Evolutionary conservation across 2,113 vertebrate species (phyloP).

Genomic region (Neotoma lepida): DNA sequence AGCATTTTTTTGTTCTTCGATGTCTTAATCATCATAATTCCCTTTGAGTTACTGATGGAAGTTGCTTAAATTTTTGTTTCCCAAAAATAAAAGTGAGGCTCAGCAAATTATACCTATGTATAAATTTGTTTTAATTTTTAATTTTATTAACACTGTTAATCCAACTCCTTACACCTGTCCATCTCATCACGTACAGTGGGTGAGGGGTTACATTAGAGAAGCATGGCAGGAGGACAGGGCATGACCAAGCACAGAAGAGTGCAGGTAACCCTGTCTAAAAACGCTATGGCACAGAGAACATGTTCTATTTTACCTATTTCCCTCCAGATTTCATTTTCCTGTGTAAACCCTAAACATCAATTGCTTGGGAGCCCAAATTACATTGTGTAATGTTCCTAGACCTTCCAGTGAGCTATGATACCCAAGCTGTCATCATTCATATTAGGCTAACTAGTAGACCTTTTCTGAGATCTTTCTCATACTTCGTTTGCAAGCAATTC

Average conservation of each 20-base stretch:
- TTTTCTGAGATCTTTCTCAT: slow-evolving; percentile 8
- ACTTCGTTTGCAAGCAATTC: neutral
- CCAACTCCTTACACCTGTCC: neutral
- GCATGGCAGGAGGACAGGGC: neutral
- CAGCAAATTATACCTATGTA: neutral
- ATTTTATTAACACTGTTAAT: neutral
- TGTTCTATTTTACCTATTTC: too few species aligned
- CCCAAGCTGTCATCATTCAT: neutral
- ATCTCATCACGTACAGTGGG: neutral
- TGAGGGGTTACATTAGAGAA: neutral
- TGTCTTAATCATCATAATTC: neutral
- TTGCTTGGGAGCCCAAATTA: neutral
- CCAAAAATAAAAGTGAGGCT: slow-evolving; percentile 6
- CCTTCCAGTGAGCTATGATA: neutral
- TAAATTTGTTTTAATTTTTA: neutral
- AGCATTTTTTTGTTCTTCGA: neutral
- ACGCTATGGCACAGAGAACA: neutral
- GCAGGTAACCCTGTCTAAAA: neutral
- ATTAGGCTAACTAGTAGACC: neutral
- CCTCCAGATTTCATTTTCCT: neutral
- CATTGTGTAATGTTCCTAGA: neutral
- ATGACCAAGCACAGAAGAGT: neutral
- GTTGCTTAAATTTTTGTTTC: neutral
- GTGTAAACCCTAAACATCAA: neutral
- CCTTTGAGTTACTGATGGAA: neutral